Evolutionary conservation across 2,113 vertebrate genomes (phyloP).

Genomic region (Actinemys pallida): DNA sequence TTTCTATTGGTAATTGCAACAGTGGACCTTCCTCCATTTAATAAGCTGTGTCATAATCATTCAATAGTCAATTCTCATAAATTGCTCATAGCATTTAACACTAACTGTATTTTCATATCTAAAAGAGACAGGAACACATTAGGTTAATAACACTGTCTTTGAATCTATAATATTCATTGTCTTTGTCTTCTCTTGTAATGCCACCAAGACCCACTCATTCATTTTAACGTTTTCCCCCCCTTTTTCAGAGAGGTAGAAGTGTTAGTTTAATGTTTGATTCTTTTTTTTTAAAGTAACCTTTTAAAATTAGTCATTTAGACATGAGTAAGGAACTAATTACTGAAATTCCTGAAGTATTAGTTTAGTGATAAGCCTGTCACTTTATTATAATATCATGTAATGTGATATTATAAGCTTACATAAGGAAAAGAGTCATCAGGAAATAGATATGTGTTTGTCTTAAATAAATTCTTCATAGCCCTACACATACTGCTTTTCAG

Average conservation of each 20-base stretch:
- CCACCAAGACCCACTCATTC: neutral
- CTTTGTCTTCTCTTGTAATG: constrained; percentile 32
- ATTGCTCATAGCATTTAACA: neutral
- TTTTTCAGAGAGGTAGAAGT: neutral
- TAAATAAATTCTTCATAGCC: neutral
- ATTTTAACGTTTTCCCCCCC: constrained; percentile 23
- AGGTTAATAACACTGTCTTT: neutral
- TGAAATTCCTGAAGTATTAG: neutral
- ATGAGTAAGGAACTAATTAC: neutral
- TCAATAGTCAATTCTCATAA: neutral
- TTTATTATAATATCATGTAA: neutral
- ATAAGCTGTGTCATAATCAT: neutral
- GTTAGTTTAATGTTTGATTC: constrained; percentile 2
- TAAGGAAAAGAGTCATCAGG: neutral
- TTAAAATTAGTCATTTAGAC: constrained; percentile 5
- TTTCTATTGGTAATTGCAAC: neutral
- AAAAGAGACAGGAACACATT: constrained; percentile 3
- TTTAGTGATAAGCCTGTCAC: neutral
- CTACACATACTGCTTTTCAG: neutral
- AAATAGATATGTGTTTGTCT: neutral
- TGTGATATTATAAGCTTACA: neutral
- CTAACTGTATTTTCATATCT: neutral
- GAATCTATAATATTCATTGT: neutral
- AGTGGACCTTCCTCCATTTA: neutral
- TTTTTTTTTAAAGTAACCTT: neutral